These are phyloP conservation scores for Habropoda laboriosa DNA, from an alignment of 1,140 invertebrate genomes.

Conservation along the genomic window DNA sequence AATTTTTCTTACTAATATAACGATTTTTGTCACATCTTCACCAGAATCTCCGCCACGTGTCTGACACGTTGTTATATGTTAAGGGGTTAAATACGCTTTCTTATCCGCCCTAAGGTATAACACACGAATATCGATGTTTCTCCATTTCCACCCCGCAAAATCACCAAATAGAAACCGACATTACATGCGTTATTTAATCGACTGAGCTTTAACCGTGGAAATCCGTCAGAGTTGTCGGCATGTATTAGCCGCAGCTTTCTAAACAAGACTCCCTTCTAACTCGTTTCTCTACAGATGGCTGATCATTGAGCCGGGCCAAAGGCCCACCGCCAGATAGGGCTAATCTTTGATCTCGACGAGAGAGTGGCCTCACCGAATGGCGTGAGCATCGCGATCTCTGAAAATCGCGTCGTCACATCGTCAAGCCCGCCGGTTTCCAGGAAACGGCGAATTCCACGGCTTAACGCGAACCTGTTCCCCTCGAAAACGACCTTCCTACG, in stretches of 20 bases:
- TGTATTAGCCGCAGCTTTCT: too few relatives aligned
- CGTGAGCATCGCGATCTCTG: constrained; percentile 60
- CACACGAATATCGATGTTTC: background rate
- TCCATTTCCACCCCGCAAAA: background rate
- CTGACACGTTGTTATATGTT: too few relatives aligned
- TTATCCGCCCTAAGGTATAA: too few relatives aligned
- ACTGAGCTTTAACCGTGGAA: background rate
- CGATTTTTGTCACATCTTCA: too few relatives aligned
- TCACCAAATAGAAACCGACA: background rate
- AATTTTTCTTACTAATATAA: too few relatives aligned
- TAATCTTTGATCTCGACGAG: constrained; percentile 28
- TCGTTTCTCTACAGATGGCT: constrained; percentile 33
- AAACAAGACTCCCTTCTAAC: constrained; percentile 21
- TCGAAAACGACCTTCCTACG: constrained; percentile 63
- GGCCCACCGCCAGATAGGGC: background rate
- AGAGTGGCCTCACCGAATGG: constrained; percentile 43
- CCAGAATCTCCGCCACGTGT: too few relatives aligned
- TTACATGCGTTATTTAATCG: constrained; percentile 14
- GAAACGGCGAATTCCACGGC: constrained; percentile 59
- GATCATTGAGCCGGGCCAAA: constrained; percentile 13
- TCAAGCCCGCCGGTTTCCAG: constrained; percentile 57
- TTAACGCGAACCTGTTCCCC: constrained; percentile 62
- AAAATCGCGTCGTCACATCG: constrained; percentile 51
- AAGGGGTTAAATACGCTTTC: too few relatives aligned
- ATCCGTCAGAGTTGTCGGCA: background rate